Percentiles rank a stretch among this genome's conserved stretches.
Evolutionary conservation across 2,113 vertebrate species (phyloP).

Genomic region (Bothrops jararaca): DNA sequence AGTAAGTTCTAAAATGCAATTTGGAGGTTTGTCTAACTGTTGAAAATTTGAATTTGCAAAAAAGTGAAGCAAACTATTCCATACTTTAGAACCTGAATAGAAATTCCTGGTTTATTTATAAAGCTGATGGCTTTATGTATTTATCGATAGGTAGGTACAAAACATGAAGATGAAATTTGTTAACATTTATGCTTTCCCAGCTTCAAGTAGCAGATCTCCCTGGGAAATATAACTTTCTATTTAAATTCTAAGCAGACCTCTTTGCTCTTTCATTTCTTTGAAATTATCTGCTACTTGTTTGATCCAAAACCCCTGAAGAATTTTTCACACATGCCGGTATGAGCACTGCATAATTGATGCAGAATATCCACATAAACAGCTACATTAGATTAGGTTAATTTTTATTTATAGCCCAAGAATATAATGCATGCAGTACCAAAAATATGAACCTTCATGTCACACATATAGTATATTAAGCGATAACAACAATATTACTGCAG

Average conservation of each 20-base stretch:
- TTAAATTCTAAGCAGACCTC: neutral
- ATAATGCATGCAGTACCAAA: neutral
- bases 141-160: neutral
- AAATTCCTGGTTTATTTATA: neutral
- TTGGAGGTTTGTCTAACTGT: neutral
- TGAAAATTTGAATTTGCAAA: neutral
- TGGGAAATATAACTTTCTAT: neutral
- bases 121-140: neutral
- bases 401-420: neutral
- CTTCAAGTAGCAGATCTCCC: no score
- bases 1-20: slow-evolving; percentile 5
- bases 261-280: neutral
- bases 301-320: neutral
- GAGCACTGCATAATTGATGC: neutral
- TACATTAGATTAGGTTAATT: neutral
- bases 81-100: neutral
- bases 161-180: neutral
- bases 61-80: neutral
- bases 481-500: neutral
- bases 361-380: neutral
- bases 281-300: neutral
- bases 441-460: neutral
- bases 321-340: neutral
- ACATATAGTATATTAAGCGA: neutral
- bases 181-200: neutral